Percentiles rank a stretch among this genome's conserved stretches.
Evolutionary conservation across 2,888 invertebrate genomes (phyloP).

Genomic region (Pyrocoelia pectoralis): DNA sequence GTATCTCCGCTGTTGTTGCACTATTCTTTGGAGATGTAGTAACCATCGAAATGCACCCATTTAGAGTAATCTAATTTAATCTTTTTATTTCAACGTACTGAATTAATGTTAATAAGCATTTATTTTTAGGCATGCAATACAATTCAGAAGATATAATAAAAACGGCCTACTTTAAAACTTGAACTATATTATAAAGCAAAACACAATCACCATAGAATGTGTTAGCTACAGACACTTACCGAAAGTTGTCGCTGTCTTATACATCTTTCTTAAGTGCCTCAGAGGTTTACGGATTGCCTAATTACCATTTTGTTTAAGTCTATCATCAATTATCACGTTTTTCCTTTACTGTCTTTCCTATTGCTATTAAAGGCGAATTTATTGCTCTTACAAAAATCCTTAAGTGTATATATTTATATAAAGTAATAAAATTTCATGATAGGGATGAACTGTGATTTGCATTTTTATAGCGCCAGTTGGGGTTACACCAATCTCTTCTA

Average conservation of each 20-base stretch:
- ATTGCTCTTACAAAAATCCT: background rate
- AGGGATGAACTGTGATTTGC: background rate
- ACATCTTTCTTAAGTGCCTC: background rate
- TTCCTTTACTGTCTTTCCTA: background rate
- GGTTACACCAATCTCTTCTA: background rate
- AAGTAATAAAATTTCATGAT: background rate
- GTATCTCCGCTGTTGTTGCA: too few species aligned
- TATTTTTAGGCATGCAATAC: too few species aligned
- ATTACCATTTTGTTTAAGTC: conserved; percentile 10
- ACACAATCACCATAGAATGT: background rate
- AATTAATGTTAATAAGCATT: too few species aligned
- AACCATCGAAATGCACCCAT: too few species aligned
- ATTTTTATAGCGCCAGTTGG: background rate
- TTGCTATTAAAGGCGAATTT: conserved; percentile 8
- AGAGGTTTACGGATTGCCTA: conserved; percentile 2
- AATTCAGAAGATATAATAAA: too few species aligned
- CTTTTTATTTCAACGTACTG: too few species aligned
- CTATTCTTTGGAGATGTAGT: too few species aligned
- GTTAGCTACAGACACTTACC: background rate
- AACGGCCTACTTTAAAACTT: background rate
- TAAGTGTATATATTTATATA: background rate
- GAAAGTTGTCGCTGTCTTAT: background rate
- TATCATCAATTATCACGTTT: conserved; percentile 5
- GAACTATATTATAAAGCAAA: background rate
- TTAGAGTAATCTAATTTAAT: too few species aligned